A percentile compares a stretch with the other conserved stretches of the same genome.
Evolutionary conservation across 2,113 vertebrate genomes (phyloP).

Genomic region (Elephas maximus): DNA sequence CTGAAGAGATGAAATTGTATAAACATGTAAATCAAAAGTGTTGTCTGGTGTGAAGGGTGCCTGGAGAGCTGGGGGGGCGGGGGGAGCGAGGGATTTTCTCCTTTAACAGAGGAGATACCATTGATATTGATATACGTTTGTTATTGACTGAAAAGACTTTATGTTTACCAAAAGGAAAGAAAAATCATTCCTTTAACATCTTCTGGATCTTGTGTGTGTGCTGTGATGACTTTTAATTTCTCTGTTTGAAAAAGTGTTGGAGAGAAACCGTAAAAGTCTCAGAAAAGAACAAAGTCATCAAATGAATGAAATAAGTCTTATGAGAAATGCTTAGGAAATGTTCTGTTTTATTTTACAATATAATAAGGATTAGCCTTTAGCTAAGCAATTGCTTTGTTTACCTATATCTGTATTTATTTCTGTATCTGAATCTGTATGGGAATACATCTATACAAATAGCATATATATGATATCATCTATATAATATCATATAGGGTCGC

Average conservation of each 20-base stretch:
- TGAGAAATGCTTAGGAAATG: background rate
- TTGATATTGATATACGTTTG: accelerated
- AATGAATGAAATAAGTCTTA: background rate
- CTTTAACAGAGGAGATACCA: background rate
- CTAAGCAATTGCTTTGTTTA: background rate
- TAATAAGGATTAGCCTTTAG: background rate
- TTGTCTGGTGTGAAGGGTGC: accelerated
- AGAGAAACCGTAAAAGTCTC: background rate
- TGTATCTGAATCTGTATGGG: background rate
- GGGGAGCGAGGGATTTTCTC: accelerated
- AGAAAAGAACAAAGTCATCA: background rate
- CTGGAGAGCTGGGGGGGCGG: too few relatives aligned
- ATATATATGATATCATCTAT: too few relatives aligned
- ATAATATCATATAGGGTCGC: too few relatives aligned
- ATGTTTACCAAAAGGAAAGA: accelerated
- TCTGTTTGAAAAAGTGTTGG: background rate
- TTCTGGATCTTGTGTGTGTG: background rate
- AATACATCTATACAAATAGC: background rate
- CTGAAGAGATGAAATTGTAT: too few relatives aligned
- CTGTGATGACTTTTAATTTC: background rate
- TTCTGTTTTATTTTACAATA: background rate
- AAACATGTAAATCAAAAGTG: too few relatives aligned
- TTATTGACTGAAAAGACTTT: accelerated
- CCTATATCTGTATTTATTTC: too few relatives aligned
- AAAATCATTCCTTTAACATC: background rate